These are phyloP conservation scores for Hirudo medicinalis DNA, from an alignment of 1,140 invertebrate species.

Conservation along the genomic window DNA sequence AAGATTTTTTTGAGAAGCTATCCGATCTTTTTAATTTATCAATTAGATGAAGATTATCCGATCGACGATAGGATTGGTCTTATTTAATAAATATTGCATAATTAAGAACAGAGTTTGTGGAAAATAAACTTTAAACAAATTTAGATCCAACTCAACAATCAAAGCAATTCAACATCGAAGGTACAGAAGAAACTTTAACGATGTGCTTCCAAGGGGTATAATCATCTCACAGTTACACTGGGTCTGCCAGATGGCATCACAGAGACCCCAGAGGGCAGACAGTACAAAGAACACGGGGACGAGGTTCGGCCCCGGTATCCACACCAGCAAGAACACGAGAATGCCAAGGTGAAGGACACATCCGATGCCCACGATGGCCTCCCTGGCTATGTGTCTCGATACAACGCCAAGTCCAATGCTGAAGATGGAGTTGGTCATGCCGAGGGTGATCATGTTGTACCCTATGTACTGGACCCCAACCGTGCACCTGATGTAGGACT, in stretches of 20 bases:
- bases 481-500: conserved; percentile 38
- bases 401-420: conserved; percentile 33
- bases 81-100: no score
- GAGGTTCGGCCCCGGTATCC: conserved; percentile 68
- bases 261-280: conserved; percentile 85
- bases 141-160: no score
- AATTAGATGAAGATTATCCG: no score
- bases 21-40: no score
- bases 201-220: not conserved
- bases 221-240: conserved; percentile 77
- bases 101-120: no score
- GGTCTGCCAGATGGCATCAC: conserved; percentile 92
- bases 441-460: conserved; percentile 39
- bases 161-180: no score
- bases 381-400: conserved; percentile 34
- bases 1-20: no score
- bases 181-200: no score
- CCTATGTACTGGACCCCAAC: conserved; percentile 37
- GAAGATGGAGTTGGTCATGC: conserved; percentile 33
- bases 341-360: conserved; percentile 26
- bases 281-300: conserved; percentile 74
- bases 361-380: conserved; percentile 34
- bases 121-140: no score
- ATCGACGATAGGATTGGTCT: no score
- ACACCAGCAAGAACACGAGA: conserved; percentile 47